These are phyloP conservation scores for Columba guinea DNA, from an alignment of 2,797 vertebrate genomes.

Conservation along the genomic window DNA sequence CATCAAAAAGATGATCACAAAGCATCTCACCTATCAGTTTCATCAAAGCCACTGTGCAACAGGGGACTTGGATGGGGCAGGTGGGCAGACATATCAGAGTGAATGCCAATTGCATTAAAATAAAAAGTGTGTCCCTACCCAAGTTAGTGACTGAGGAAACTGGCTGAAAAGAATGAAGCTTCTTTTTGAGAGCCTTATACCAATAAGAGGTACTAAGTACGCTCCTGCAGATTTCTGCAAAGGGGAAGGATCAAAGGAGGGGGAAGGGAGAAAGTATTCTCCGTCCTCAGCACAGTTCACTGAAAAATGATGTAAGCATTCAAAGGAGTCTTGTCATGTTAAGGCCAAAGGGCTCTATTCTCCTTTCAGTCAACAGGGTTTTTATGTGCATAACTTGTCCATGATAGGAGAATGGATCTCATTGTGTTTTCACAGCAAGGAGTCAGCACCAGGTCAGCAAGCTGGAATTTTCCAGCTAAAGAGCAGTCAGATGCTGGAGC, in stretches of 20 bases:
- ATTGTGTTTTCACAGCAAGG: neutral
- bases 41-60: neutral
- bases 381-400: neutral
- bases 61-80: neutral
- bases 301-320: neutral
- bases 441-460: neutral
- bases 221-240: neutral
- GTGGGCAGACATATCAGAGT: neutral
- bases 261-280: neutral
- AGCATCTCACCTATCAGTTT: neutral
- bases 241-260: neutral
- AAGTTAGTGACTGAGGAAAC: neutral
- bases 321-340: neutral
- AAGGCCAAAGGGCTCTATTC: neutral
- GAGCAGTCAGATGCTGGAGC: neutral
- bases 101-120: neutral
- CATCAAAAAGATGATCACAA: neutral
- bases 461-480: slow-evolving; percentile 11
- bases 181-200: neutral
- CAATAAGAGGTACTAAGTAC: neutral
- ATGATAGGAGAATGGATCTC: neutral
- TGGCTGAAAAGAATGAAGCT: neutral
- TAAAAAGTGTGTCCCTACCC: neutral
- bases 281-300: neutral
- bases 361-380: neutral